These are phyloP conservation scores for Myiotriccus ornatus DNA, from an alignment of 2,797 vertebrate genomes.

Conservation along the genomic window DNA sequence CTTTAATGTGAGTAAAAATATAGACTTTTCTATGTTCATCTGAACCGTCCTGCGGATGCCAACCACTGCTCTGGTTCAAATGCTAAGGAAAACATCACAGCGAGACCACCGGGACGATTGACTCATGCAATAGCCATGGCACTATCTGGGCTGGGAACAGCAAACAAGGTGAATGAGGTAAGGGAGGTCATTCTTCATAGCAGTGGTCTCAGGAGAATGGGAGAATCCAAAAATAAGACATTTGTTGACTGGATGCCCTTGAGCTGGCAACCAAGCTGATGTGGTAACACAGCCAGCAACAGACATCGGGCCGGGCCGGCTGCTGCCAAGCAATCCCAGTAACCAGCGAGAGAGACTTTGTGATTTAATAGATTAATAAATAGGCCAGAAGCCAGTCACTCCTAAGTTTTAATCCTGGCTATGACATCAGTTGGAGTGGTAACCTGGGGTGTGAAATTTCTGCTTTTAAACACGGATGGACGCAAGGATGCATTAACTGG, in stretches of 20 bases:
- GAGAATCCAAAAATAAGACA: conserved; percentile 74
- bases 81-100: conserved; percentile 59
- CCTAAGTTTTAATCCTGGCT: neutral
- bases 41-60: neutral
- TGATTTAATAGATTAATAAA: conserved; percentile 53
- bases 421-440: neutral
- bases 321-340: conserved; percentile 46
- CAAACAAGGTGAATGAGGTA: conserved; percentile 75
- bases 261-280: conserved; percentile 63
- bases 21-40: conserved; percentile 24
- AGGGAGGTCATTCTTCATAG: conserved; percentile 51
- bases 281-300: conserved; percentile 29
- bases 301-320: conserved; percentile 53
- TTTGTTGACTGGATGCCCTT: conserved; percentile 71
- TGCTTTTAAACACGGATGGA: neutral
- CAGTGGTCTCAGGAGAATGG: conserved; percentile 42
- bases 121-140: conserved; percentile 13
- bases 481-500: neutral
- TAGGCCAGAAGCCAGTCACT: conserved; percentile 42
- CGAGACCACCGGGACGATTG: neutral
- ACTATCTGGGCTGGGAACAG: conserved; percentile 48
- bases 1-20: conserved; percentile 58
- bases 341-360: neutral
- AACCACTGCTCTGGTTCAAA: conserved; percentile 46
- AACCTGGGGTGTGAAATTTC: neutral